Base-by-base conservation (phyloP, 2,113 vertebrate species). In the Stigmatopora argus region DNA sequence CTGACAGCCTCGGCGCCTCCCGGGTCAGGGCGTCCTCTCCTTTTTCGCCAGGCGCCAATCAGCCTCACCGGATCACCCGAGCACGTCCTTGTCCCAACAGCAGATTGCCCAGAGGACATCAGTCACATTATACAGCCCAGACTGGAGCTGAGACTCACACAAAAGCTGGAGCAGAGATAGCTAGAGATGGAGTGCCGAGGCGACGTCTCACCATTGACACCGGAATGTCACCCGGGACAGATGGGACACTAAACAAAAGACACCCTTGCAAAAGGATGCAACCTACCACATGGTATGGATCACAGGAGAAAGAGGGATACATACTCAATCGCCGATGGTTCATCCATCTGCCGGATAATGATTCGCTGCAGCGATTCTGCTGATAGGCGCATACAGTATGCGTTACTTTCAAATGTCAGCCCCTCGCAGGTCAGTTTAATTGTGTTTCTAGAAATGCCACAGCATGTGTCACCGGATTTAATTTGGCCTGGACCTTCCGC, bases 401-500 rank as follows among this genome's bases (percentile, higher is more conserved):
- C 74, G 73, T 84, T 86, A 72, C 74, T 74, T 79, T 81, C 73
- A 88, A 88, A 89, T 89, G 86, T 85, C 86, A 89, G 65, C 66
- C 56, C 65, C 69, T 64, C 59, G 35, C 70, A 74, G 86, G 88
- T 89, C 86, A 85, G 62, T 77, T 58, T 85, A 85, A 85, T 82
- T 83, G 80, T 85, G 76, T 84, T 85, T 86, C 69, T 77, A 70
- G 75, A 87, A 89, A 89, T 89, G 83, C 78, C 88, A 88, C 71
- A 67, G 76, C 69, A 78, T 72, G 81, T 87, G 79, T 85, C 82
- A 73, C 78, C 41, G 17, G 58, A 67, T 85, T 85, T 85, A 87
- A 88, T 88, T 85, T 86, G 73, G 73, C 71, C 69, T 10, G 58
- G 75, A 80, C 83, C 83, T 86, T 87, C 69, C 46, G 61, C 86